A percentile compares a stretch with the other conserved stretches of the same genome.
phyloP scores from a whole-genome alignment of 2,113 vertebrate genomes.

The Centropristis striata region DNA sequence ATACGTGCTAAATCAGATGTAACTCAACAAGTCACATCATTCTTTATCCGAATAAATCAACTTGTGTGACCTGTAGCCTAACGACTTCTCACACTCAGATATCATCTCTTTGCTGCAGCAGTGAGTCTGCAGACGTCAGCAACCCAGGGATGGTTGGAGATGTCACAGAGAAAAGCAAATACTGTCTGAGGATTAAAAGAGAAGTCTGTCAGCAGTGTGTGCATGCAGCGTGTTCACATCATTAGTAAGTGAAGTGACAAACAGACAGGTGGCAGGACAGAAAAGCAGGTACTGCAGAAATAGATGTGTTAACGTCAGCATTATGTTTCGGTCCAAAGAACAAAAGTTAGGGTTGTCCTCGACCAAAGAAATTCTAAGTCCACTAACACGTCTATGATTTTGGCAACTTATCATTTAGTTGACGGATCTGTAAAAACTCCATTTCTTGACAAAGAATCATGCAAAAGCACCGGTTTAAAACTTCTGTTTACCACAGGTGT shows the following conservation, averaged over 20 bases:
- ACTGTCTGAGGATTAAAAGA: background rate
- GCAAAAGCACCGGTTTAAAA: too few species aligned
- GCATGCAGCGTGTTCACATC: background rate
- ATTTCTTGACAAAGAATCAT: too few species aligned
- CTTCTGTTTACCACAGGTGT: too few species aligned
- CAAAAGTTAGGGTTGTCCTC: background rate
- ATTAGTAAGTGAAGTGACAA: constrained; percentile 3
- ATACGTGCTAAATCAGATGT: background rate
- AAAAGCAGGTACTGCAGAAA: background rate
- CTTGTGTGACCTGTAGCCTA: background rate
- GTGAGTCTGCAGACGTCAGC: constrained; percentile 14
- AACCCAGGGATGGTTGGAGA: background rate
- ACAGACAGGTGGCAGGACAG: background rate
- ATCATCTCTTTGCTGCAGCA: background rate
- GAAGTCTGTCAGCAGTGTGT: background rate
- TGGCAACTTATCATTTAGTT: too few species aligned
- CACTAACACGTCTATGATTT: too few species aligned
- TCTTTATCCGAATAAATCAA: background rate
- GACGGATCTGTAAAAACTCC: too few species aligned
- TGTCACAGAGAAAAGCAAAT: background rate
- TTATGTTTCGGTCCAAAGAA: too few species aligned
- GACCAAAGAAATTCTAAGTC: too few species aligned
- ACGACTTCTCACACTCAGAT: background rate
- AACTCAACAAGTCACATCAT: background rate
- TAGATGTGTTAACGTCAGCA: background rate